Evolutionary conservation across 2,888 invertebrate genomes (phyloP).

Genomic region (Nezara viridula): DNA sequence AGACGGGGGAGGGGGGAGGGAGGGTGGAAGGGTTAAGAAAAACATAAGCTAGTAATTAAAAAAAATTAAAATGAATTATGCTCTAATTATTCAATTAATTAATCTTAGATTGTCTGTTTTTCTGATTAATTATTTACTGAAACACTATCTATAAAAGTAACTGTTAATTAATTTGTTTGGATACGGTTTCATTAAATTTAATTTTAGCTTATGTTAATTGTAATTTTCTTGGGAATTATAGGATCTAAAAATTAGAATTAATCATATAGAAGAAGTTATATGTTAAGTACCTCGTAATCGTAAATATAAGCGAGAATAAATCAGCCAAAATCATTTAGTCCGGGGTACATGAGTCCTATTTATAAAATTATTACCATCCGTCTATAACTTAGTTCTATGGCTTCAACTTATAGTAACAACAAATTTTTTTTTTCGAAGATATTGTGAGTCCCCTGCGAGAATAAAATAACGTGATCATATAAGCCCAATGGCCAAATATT

Average conservation of each 20-base stretch:
- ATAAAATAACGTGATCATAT: too few relatives aligned
- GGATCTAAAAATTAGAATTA: not conserved
- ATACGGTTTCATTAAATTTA: not conserved
- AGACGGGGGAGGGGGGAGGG: too few relatives aligned
- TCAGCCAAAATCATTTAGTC: too few relatives aligned
- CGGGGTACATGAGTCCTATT: too few relatives aligned
- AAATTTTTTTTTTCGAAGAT: too few relatives aligned
- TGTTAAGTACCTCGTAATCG: not conserved
- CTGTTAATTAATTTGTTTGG: not conserved
- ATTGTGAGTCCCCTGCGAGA: too few relatives aligned
- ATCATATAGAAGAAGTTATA: not conserved
- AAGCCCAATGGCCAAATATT: too few relatives aligned
- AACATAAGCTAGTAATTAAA: too few relatives aligned
- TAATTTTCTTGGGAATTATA: not conserved
- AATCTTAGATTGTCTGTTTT: not conserved
- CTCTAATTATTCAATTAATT: not conserved
- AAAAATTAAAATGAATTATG: not conserved
- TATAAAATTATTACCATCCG: too few relatives aligned
- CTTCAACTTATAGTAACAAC: too few relatives aligned
- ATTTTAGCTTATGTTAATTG: not conserved
- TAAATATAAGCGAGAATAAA: not conserved
- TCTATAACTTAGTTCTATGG: too few relatives aligned
- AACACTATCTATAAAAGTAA: not conserved
- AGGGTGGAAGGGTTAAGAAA: too few relatives aligned
- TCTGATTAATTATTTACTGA: not conserved